Conservation (phyloP, 2,113 vertebrate species). For the Campylomormyrus numenius region DNA sequence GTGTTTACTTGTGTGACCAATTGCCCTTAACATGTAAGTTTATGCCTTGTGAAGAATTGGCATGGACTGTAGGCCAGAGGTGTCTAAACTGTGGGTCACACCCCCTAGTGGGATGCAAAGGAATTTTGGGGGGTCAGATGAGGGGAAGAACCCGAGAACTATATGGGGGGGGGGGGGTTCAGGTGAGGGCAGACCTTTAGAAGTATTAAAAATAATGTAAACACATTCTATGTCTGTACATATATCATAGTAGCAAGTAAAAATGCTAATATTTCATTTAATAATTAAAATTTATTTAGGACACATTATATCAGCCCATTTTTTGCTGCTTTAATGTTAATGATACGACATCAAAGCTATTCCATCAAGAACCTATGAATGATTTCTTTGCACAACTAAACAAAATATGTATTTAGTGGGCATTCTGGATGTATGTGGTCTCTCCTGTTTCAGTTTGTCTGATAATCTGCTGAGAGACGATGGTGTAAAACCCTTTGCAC, state of each 20-base stretch:
- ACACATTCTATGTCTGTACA: too few species aligned
- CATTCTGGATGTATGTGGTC: neutral
- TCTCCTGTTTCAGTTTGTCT: constrained; percentile 48
- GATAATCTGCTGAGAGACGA: constrained; percentile 51
- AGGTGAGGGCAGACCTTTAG: too few species aligned
- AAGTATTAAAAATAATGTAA: too few species aligned
- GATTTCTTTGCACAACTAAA: neutral
- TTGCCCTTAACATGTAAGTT: neutral
- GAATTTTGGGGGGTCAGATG: too few species aligned
- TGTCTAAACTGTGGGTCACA: neutral
- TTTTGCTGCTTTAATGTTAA: neutral
- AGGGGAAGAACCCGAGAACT: too few species aligned
- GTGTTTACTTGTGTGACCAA: neutral
- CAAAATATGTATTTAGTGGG: neutral
- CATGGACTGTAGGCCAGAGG: neutral
- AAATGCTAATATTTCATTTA: too few species aligned
- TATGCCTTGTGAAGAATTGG: neutral
- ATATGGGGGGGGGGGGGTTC: too few species aligned
- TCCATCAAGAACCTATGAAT: neutral
- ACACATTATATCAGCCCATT: neutral
- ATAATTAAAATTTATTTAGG: too few species aligned
- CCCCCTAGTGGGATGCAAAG: neutral
- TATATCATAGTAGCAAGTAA: too few species aligned
- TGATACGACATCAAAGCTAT: neutral
- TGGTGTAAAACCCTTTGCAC: constrained; percentile 41